Evolutionary conservation across 2,888 invertebrate species (phyloP), one percentile per base, ranked within the genome.

Genomic region (Leptinotarsa juncta): DNA sequence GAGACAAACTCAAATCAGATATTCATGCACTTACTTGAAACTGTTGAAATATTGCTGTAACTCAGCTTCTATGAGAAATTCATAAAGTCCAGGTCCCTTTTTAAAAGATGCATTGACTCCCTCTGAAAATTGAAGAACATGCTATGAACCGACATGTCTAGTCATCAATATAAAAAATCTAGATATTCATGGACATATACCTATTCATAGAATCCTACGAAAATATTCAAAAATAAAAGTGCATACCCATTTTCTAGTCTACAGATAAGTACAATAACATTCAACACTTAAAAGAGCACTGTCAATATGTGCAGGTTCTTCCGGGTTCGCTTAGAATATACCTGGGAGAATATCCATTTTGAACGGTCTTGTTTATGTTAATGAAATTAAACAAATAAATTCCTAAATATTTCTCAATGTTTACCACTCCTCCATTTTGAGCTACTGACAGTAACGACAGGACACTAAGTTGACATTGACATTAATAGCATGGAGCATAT

Each of bases 41-140:
- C 91, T 90, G 86, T 92, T 93, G 86, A 95, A 96, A 90, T 98
- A 98, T 86, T 98, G 97, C 84, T 95, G 95, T 70, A 98, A 91
- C 88, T 98, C 97, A 65, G 97, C 97, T 90, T 97, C 97, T 86
- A 95, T 93, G 80, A 98, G 92, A 89, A 98, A 98, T 88, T 97
- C 97, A 87, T 94, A 94, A 79, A 95, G 90, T 79, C 94, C 94
- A 66, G 92, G 92, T 57, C 92, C 92, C 81, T 88, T 88, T 81
- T 87, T 88, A 68, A 87, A 82, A 55, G 87, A 84, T 69, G 86
- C 84, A 83, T 86, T 87, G 51, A 85, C 79, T 75, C 84, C 85
- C 81, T 85, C 85, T 85, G 78, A 67, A 78, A 77, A 73, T 20
- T 62, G 5, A 42, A 42, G n/a, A 12, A 10, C 3, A 20, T 14